Evolutionary conservation across 2,113 vertebrate genomes (phyloP).

Genomic region (Oryzias woworae): DNA sequence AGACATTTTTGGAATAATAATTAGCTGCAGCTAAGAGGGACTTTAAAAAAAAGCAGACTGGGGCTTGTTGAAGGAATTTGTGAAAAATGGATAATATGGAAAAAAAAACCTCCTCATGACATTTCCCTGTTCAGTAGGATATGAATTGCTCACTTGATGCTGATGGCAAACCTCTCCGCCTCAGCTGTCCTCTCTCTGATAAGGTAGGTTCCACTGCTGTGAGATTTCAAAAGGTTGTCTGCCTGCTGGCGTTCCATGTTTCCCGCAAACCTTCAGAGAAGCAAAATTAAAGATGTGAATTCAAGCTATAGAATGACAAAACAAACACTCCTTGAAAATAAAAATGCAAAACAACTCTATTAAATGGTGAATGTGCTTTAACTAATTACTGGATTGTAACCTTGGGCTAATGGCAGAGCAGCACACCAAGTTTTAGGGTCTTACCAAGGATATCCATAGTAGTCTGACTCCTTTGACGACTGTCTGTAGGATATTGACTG

Average conservation of each 20-base stretch:
- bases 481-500: slow-evolving; percentile 84
- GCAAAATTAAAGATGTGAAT: slow-evolving; percentile 1
- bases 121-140: slow-evolving; percentile 3
- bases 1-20: slow-evolving; percentile 55
- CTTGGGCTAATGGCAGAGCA: slow-evolving; percentile 2
- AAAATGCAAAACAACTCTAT: slow-evolving; percentile 26
- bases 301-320: background rate
- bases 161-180: slow-evolving; percentile 96
- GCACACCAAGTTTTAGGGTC: slow-evolving; percentile 32
- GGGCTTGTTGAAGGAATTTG: slow-evolving; percentile 19
- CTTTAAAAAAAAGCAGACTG: slow-evolving; percentile 28
- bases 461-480: slow-evolving; percentile 87
- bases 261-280: slow-evolving; percentile 88
- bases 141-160: slow-evolving; percentile 88
- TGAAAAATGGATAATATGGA: slow-evolving; percentile 26
- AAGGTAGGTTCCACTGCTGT: slow-evolving; percentile 93
- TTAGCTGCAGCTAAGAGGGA: slow-evolving; percentile 40
- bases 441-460: slow-evolving; percentile 90
- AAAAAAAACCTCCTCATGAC: slow-evolving; percentile 5
- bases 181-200: slow-evolving; percentile 94
- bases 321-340: slow-evolving; percentile 4
- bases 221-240: slow-evolving; percentile 92
- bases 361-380: slow-evolving; percentile 6
- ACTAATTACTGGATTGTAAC: slow-evolving; percentile 32
- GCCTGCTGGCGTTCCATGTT: slow-evolving; percentile 97